Evolutionary conservation across 2,113 vertebrate species (phyloP), one percentile per base, ranked within the genome.

Genomic region (Galemys pyrenaicus): DNA sequence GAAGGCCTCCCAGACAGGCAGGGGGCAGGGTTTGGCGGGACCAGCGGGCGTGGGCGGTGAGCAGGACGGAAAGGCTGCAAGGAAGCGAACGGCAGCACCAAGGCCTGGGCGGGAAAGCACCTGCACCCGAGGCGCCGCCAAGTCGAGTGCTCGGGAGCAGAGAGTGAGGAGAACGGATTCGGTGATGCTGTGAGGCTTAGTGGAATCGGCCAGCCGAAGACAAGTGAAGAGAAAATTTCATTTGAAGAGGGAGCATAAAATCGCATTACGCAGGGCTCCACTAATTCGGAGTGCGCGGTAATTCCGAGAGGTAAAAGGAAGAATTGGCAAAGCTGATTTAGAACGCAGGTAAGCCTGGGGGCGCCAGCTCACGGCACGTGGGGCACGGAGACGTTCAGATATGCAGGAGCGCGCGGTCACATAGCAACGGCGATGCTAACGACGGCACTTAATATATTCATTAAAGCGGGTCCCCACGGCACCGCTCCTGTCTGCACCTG

Each of bases 351-450:
- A 6, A 62, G 51, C 46, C 0, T 1, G 41, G 58, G 90, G 39
- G 46, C 1, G 17, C 60, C 56, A 1, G 15, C 49, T 85, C 20
- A 79, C 64, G 30, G 28, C 19, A 12, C 22, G 17, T 0, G 68
- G 30, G 12, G 44, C 28, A 35, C 37, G 41, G 1, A 65, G 77
- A 30, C 58, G 75, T 82, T 74, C 70, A 79, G 62, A 39, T 62
- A 62, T 19, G 73, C 79, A 51, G 49, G 26, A 41, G 24, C 24
- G 0, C n/a, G 1, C 1, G 65, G 73, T 92, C 93, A 88, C 89
- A 65, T 20, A 80, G 94, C 78, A 80, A 87, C 92, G 13, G 49
- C 58, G 91, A 74, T 46, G 91, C 62, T 88, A 94, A 91, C 64
- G 92, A 44, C 44, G 62, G 20, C 49, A 49, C 92, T 95, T 91